These are phyloP conservation scores for Dynastes grantii DNA, from an alignment of 2,888 invertebrate genomes.

Conservation along the genomic window DNA sequence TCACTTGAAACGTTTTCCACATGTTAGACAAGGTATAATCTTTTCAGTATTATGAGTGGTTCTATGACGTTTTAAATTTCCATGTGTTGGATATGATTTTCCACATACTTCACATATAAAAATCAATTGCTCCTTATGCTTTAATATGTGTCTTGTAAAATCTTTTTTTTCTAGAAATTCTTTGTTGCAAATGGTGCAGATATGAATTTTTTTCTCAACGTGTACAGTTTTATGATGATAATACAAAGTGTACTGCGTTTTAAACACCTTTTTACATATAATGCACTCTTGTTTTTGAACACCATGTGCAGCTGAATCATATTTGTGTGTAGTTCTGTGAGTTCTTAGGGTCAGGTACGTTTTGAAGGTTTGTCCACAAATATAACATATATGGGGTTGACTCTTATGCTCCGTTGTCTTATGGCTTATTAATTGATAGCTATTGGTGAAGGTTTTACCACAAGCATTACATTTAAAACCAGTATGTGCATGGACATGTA, in stretches of 20 bases:
- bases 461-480: background rate
- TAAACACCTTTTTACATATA: background rate
- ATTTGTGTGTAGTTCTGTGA: no score
- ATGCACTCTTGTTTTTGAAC: no score
- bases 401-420: background rate
- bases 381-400: background rate
- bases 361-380: background rate
- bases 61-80: background rate
- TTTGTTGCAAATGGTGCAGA: background rate
- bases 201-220: background rate
- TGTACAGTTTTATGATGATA: background rate
- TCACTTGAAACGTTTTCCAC: constrained; percentile 11
- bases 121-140: background rate
- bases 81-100: background rate
- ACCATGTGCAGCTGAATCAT: no score
- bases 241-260: background rate
- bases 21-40: background rate
- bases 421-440: background rate
- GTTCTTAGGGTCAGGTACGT: background rate
- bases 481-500: background rate
- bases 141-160: background rate
- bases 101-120: constrained; percentile 22
- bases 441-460: background rate
- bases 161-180: background rate
- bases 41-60: background rate